Evolutionary conservation across 2,888 invertebrate genomes (phyloP).

Genomic region (Tholera decimalis): DNA sequence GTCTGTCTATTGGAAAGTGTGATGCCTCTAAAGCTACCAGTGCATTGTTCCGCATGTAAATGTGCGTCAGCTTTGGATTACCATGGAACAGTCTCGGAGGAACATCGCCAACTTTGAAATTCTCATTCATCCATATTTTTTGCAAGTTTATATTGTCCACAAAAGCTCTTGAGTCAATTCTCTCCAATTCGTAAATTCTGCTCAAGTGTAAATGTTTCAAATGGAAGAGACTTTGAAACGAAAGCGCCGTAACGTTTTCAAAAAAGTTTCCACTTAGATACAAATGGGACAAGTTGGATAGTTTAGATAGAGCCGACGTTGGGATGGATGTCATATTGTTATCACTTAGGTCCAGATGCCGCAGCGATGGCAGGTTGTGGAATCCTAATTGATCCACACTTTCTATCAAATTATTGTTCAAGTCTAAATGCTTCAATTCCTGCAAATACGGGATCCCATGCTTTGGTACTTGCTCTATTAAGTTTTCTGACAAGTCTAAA

Average conservation of each 20-base stretch:
- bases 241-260: constrained; percentile 93
- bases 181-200: constrained; percentile 92
- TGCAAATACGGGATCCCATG: constrained; percentile 94
- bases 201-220: constrained; percentile 94
- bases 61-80: constrained; percentile 94
- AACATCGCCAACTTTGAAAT: constrained; percentile 93
- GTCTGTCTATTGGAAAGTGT: constrained; percentile 95
- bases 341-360: constrained; percentile 94
- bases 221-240: constrained; percentile 96
- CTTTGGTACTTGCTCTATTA: constrained; percentile 94
- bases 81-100: constrained; percentile 96
- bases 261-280: constrained; percentile 96
- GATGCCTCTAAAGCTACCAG: constrained; percentile 95
- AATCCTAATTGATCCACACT: constrained; percentile 94
- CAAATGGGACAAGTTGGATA: constrained; percentile 94
- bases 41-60: constrained; percentile 95
- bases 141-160: constrained; percentile 96
- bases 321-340: constrained; percentile 96
- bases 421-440: constrained; percentile 93
- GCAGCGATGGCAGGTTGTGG: constrained; percentile 94
- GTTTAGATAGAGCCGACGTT: constrained; percentile 94
- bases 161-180: constrained; percentile 95
- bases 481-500: constrained; percentile 95
- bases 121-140: constrained; percentile 95
- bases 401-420: constrained; percentile 95